Evolutionary conservation across 2,797 vertebrate genomes (phyloP).

Genomic region (Danio tinwini): DNA sequence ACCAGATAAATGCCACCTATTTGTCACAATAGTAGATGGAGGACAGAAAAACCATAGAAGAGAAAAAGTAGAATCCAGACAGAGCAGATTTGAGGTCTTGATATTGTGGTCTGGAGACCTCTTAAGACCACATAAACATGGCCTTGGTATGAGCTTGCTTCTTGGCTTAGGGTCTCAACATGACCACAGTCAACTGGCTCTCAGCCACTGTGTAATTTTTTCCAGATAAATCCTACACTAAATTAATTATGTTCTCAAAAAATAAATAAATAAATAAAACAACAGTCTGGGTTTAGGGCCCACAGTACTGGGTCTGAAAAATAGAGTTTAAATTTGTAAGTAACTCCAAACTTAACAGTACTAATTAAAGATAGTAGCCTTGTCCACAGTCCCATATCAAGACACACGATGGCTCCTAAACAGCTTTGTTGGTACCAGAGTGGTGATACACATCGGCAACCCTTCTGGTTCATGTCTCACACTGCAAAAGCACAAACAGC

Average conservation of each 20-base stretch:
- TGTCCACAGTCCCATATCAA: neutral
- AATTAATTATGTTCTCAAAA: neutral
- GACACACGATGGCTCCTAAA: neutral
- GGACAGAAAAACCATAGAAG: neutral
- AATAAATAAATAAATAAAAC: neutral
- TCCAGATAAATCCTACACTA: neutral
- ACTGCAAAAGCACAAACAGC: neutral
- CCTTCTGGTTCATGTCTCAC: neutral
- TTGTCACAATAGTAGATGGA: neutral
- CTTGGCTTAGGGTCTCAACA: neutral
- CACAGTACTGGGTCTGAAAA: neutral
- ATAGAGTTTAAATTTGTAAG: neutral
- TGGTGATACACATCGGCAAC: neutral
- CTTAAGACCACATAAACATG: neutral
- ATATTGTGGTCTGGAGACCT: too few relatives aligned
- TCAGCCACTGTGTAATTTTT: neutral
- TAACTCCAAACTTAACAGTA: neutral
- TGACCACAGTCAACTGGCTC: neutral
- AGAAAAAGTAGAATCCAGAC: neutral
- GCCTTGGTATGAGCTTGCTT: neutral
- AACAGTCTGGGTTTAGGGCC: neutral
- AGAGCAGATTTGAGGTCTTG: neutral
- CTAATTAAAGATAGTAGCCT: neutral
- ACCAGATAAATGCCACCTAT: neutral
- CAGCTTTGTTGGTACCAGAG: neutral